Base-by-base conservation (phyloP, 2,113 vertebrate genomes). In the Crotophaga sulcirostris region DNA sequence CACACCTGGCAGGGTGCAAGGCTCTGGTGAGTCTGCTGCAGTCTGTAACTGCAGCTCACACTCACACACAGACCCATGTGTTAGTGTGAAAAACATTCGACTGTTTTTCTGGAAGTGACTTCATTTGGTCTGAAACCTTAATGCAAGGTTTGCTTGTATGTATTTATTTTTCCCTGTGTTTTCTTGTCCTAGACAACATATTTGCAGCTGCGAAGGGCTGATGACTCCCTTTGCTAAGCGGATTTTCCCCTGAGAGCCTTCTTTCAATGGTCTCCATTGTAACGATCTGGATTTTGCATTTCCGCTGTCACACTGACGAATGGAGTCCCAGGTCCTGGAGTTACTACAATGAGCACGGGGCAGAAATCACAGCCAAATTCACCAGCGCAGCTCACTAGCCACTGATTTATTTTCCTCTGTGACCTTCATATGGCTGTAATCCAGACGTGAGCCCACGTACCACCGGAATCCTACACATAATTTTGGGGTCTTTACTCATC, bases 81-180 rank as follows among this genome's bases (percentile, higher is more conserved):
- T 28, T 74, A 67, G 34, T 2, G 21, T 88, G 45, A 60, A 75
- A 74, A 77, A 63, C 0, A 0, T 40, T 83, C 6, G 1, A n/a
- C 29, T 82, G 62, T 82, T 96, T 95, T 81, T 51, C 94, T 96
- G 96, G 93, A 97, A 96, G 90, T 93, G 94, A 89, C 69, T 97
- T 95, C 77, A 96, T 82, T 93, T 54, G 83, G 49, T 89, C 87
- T 66, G 79, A 95, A 84, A 54, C 31, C 36, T 84, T 80, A 79
- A 78, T 23, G 60, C 55, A 92, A 85, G 67, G 86, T 95, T 95
- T 85, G 63, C 51, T 73, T 47, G 67, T 45, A 90, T 94, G 91
- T 94, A 88, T 96, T 95, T 93, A 33, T 84, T 90, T 91, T 90
- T 42, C 72, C 36, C 31, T 5, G 2, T 68, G 75, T 95, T 95